Conservation (phyloP, 2,888 invertebrate species). For the Villa cingulata region DNA sequence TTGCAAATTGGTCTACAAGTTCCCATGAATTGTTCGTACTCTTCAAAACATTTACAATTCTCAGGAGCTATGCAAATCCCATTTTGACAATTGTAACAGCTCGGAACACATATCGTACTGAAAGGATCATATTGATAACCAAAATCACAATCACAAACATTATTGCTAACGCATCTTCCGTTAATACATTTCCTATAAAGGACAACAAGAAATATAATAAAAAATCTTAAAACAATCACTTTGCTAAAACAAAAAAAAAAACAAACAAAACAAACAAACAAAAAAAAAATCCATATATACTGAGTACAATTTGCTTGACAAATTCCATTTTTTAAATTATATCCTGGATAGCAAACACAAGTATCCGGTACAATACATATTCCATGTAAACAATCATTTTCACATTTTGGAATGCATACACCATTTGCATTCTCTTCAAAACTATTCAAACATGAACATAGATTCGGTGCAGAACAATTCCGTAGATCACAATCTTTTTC, state of each 20-base stretch:
- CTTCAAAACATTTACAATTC: constrained; percentile 37
- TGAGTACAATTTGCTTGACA: neutral
- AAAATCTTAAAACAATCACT: too few species aligned
- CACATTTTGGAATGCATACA: constrained; percentile 12
- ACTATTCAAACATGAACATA: constrained; percentile 31
- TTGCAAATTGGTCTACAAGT: neutral
- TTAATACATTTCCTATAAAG: constrained; percentile 25
- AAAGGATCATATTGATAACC: neutral
- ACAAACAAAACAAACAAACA: too few species aligned
- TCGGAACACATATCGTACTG: constrained; percentile 23
- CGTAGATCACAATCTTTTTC: constrained; percentile 33
- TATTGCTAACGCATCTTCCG: constrained; percentile 38
- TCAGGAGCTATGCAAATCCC: constrained; percentile 31
- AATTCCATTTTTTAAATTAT: constrained; percentile 19
- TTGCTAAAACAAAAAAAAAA: too few species aligned
- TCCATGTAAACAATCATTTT: constrained; percentile 8
- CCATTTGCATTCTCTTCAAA: constrained; percentile 24
- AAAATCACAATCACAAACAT: constrained; percentile 37
- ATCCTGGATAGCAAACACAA: constrained; percentile 38
- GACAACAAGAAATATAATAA: too few species aligned
- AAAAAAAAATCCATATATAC: too few species aligned
- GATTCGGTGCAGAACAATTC: constrained; percentile 35
- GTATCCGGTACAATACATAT: constrained; percentile 38
- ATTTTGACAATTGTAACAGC: constrained; percentile 27
- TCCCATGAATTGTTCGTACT: constrained; percentile 19